Evolutionary conservation across 2,113 vertebrate genomes (phyloP), one percentile per base, ranked within the genome.

Genomic region (Procapra przewalskii): DNA sequence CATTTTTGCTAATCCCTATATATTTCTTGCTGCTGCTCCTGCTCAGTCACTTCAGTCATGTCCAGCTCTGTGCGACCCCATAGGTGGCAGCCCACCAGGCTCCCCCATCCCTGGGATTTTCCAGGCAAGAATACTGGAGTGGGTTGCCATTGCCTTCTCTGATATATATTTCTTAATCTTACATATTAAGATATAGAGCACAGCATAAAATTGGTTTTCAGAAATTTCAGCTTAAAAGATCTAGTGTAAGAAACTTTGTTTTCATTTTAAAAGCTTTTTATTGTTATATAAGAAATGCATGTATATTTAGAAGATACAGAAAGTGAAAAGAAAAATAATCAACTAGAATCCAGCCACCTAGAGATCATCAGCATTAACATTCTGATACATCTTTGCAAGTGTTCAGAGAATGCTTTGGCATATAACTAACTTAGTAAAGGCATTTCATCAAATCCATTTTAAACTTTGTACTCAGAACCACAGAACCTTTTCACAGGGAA

Each of bases 281-380:
- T 80, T 59, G 48, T 50, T 59, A 36, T 71, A n/a, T 1, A 48
- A 43, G 36, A 84, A 84, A 71, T 84, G 36, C 27, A 17, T 7
- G 3, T 83, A 29, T 84, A 16, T 71, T 71, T 77, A 90, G 55
- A 90, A 45, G 64, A 79, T 40, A 48, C 16, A 79, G n/a, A 64
- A 84, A 84, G 45, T 36, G 75, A 89, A 85, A 55, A 87, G 43
- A 62, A 94, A 89, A 93, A 52, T 50, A 89, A 90, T 75, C 17
- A 79, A 29, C 23, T 96, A 31, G 60, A 67, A 67, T 59, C 25
- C 6, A 81, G 75, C 31, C 50, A 81, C 25, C 8, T 91, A 48
- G 52, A 33, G 82, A 64, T 31, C 60, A 67, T 40, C 83, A 45
- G 16, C 36, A 19, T 55, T 55, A 80, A 48, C 48, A 80, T 64